Percentiles rank a stretch among this genome's conserved stretches.
These are phyloP conservation scores for Picathartes gymnocephalus DNA, from an alignment of 2,113 vertebrate genomes.

Conservation along the genomic window DNA sequence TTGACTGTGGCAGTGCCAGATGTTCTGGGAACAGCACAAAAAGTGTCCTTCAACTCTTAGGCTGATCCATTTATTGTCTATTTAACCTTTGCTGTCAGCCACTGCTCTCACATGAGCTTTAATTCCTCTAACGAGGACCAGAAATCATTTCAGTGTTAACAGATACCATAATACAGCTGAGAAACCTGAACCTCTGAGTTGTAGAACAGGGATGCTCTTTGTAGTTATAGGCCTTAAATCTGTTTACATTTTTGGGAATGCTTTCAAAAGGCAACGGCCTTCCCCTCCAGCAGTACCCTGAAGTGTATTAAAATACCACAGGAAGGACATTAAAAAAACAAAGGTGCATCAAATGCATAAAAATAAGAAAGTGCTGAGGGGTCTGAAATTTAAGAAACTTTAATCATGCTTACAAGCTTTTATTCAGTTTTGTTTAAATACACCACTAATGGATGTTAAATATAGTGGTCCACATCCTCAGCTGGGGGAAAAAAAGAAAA, in stretches of 20 bases:
- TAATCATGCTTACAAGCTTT: background rate
- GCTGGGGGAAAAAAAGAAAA: background rate
- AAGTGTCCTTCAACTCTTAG: background rate
- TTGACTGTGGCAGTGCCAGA: background rate
- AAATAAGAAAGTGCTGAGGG: constrained; percentile 41
- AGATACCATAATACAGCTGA: background rate
- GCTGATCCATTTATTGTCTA: no score
- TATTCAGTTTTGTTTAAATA: constrained; percentile 13
- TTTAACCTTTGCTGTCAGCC: background rate
- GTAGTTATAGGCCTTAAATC: background rate
- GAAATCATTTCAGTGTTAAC: background rate
- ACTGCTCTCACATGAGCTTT: no score
- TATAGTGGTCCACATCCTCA: background rate
- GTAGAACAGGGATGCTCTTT: background rate
- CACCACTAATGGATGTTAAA: constrained; percentile 50
- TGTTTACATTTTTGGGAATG: background rate
- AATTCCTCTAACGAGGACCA: no score
- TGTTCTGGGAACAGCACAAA: background rate
- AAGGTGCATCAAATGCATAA: background rate
- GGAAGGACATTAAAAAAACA: constrained; percentile 40
- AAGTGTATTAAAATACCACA: constrained; percentile 5
- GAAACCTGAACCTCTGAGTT: background rate
- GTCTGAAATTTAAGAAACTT: constrained; percentile 24
- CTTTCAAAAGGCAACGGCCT: background rate
- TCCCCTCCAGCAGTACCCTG: background rate